Evolutionary conservation across 2,888 invertebrate genomes (phyloP).

Genomic region (Drosophila diplacantha): DNA sequence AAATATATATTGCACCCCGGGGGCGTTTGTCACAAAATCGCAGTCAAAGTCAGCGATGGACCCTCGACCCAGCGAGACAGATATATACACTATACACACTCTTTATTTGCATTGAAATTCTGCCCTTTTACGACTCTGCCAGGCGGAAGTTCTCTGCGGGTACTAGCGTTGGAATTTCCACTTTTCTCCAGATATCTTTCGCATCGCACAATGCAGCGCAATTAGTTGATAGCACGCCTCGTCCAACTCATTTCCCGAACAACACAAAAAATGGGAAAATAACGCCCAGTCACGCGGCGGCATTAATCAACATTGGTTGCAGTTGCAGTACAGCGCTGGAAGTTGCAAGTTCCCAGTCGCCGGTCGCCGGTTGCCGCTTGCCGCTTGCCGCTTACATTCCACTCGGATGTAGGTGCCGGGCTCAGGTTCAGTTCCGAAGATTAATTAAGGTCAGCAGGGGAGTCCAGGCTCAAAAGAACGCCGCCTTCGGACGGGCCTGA

Average conservation of each 20-base stretch:
- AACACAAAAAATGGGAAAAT: conserved; percentile 35
- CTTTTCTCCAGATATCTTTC: conserved; percentile 33
- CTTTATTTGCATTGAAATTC: conserved; percentile 48
- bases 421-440: conserved; percentile 46
- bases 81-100: conserved; percentile 1
- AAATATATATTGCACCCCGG: conserved; percentile 66
- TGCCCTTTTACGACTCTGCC: conserved; percentile 5
- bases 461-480: conserved; percentile 54
- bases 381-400: conserved; percentile 19
- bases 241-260: conserved; percentile 63
- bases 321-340: conserved; percentile 45
- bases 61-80: conserved; percentile 22
- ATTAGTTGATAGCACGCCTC: conserved; percentile 57
- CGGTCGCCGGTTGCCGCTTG: conserved; percentile 2
- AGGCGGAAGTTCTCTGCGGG: conserved; percentile 35
- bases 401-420: conserved; percentile 31
- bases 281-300: conserved; percentile 65
- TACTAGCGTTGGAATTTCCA: conserved; percentile 38
- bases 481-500: conserved; percentile 44
- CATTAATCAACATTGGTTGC: conserved; percentile 67
- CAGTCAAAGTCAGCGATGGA: conserved; percentile 34
- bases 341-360: conserved; percentile 12
- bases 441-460: conserved; percentile 67
- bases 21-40: conserved; percentile 58
- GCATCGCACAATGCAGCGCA: conserved; percentile 52